Evolutionary conservation across 2,113 vertebrate genomes (phyloP).

Genomic region (Entelurus aequoreus): DNA sequence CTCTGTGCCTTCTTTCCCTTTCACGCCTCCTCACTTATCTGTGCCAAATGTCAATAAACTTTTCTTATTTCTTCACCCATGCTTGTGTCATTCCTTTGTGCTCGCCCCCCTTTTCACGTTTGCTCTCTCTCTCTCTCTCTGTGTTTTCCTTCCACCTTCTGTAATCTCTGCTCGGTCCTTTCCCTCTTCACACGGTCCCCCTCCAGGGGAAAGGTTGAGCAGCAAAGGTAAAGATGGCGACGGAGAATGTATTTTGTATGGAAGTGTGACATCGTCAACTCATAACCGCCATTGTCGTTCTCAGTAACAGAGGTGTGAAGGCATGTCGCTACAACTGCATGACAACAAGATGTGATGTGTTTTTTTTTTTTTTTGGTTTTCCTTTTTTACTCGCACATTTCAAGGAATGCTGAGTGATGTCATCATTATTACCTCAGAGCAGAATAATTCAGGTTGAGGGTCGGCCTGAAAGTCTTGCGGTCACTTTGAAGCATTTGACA

Average conservation of each 20-base stretch:
- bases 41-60: constrained; percentile 46
- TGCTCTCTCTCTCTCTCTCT: constrained; percentile 42
- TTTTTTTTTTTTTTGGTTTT: not conserved
- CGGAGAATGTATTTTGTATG: constrained; percentile 36
- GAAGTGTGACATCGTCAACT: constrained; percentile 25
- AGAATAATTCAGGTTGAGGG: not conserved
- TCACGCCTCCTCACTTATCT: constrained; percentile 29
- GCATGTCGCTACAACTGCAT: constrained; percentile 10
- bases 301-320: constrained; percentile 10
- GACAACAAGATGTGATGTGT: constrained; percentile 6
- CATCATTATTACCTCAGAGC: not conserved
- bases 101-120: constrained; percentile 32
- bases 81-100: constrained; percentile 25
- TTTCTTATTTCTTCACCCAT: constrained; percentile 46
- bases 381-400: not conserved
- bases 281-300: constrained; percentile 9
- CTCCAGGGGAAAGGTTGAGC: constrained; percentile 61
- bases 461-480: not conserved
- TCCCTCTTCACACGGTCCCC: constrained; percentile 46
- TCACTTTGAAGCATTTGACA: not conserved
- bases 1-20: constrained; percentile 13
- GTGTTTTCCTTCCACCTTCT: constrained; percentile 17
- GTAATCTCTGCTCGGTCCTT: constrained; percentile 30
- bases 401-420: constrained; percentile 12
- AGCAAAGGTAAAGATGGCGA: constrained; percentile 54